Percentiles rank a stretch among this genome's conserved stretches.
Evolutionary conservation across 2,888 invertebrate species (phyloP).

Genomic region (Belgica antarctica): DNA sequence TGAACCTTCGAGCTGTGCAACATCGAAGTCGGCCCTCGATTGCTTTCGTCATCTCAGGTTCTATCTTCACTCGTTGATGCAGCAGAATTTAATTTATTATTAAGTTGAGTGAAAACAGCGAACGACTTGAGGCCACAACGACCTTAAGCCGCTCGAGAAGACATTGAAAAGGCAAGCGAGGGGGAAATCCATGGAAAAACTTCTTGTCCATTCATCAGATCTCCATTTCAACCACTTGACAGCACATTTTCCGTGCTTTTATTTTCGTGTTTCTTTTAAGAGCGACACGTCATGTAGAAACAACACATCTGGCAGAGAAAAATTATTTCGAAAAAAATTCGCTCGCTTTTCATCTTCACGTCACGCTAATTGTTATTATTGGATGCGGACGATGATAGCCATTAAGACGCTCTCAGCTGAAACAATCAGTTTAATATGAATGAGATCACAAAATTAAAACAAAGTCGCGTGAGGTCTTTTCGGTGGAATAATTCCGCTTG

Average conservation of each 20-base stretch:
- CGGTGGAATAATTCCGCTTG: background rate
- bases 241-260: background rate
- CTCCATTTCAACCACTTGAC: constrained; percentile 3
- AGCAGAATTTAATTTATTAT: background rate
- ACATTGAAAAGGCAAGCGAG: background rate
- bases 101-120: background rate
- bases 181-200: background rate
- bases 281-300: background rate
- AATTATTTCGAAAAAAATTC: background rate
- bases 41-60: background rate
- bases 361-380: background rate
- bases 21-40: constrained; percentile 6
- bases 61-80: background rate
- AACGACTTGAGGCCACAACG: background rate
- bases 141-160: background rate
- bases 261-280: background rate
- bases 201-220: constrained; percentile 8
- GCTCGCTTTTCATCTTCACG: background rate
- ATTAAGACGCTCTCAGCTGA: background rate
- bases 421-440: no score
- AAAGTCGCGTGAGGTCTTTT: background rate
- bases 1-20: background rate
- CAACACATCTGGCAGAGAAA: background rate
- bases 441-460: background rate
- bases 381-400: background rate